These are phyloP conservation scores for Erynnis tages DNA, from an alignment of 2,888 invertebrate genomes.

Conservation along the genomic window DNA sequence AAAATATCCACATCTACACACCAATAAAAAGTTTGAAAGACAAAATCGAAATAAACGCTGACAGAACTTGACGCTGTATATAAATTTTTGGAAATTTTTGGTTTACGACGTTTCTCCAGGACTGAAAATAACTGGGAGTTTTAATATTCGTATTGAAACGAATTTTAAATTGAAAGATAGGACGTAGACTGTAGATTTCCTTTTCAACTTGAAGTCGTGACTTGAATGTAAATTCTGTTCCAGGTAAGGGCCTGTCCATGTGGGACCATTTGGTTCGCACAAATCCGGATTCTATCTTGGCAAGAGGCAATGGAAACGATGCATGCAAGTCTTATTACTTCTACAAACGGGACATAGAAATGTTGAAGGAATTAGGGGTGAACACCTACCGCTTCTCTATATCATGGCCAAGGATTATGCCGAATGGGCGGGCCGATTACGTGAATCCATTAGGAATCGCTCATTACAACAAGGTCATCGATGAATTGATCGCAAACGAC, in stretches of 20 bases:
- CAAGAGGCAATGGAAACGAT: conserved; percentile 73
- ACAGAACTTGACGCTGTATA: too few species aligned
- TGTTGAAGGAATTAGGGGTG: conserved; percentile 52
- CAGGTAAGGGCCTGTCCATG: conserved; percentile 76
- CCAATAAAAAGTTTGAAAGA: too few species aligned
- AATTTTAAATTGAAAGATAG: too few species aligned
- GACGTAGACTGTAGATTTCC: too few species aligned
- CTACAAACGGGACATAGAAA: conserved; percentile 66
- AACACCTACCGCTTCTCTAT: conserved; percentile 72
- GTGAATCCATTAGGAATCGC: conserved; percentile 79
- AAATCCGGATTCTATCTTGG: conserved; percentile 29
- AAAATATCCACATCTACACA: too few species aligned
- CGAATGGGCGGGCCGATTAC: conserved; percentile 68
- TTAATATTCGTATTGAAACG: too few species aligned
- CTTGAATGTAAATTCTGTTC: conserved; percentile 2
- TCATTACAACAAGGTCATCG: conserved; percentile 83
- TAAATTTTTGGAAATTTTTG: too few species aligned
- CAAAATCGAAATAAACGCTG: too few species aligned
- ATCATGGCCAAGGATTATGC: conserved; percentile 82
- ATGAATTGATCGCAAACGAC: conserved; percentile 77
- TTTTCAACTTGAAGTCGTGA: too few species aligned
- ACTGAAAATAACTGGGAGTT: too few species aligned
- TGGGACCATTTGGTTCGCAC: conserved; percentile 61
- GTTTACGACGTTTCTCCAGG: too few species aligned
- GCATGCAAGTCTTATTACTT: conserved; percentile 83